Evolutionary conservation across 2,113 vertebrate genomes (phyloP).

Genomic region (Podarcis cretensis): DNA sequence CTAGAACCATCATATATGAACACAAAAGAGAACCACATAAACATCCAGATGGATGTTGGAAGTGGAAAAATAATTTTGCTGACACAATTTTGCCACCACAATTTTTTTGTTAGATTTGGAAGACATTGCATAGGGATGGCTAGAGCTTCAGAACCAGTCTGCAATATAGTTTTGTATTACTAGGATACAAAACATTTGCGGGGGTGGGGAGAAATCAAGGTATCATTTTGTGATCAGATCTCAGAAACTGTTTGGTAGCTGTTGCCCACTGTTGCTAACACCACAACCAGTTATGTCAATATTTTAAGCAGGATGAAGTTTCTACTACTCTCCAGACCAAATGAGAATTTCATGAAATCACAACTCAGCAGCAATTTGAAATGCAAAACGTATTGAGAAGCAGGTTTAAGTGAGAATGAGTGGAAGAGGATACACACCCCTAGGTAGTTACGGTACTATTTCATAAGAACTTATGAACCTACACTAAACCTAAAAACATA

Average conservation of each 20-base stretch:
- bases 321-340: conserved; percentile 49
- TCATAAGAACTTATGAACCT: conserved; percentile 20
- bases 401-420: background rate
- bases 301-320: conserved; percentile 51
- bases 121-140: conserved; percentile 70
- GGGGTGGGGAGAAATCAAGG: conserved; percentile 52
- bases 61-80: conserved; percentile 58
- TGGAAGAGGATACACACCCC: conserved; percentile 12
- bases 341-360: conserved; percentile 32
- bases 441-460: conserved; percentile 33
- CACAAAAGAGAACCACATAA: conserved; percentile 23
- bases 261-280: conserved; percentile 24
- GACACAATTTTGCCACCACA: conserved; percentile 35
- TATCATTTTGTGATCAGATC: conserved; percentile 59
- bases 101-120: conserved; percentile 67
- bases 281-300: conserved; percentile 24
- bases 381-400: conserved; percentile 6
- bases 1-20: conserved; percentile 63
- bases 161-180: conserved; percentile 50
- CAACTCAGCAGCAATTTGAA: background rate
- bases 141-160: conserved; percentile 50
- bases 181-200: conserved; percentile 63
- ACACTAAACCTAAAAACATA: conserved; percentile 15
- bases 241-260: conserved; percentile 38
- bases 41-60: conserved; percentile 47